phyloP scores from a whole-genome alignment of 2,888 invertebrate species.

The Hofmannophila pseudospretella region DNA sequence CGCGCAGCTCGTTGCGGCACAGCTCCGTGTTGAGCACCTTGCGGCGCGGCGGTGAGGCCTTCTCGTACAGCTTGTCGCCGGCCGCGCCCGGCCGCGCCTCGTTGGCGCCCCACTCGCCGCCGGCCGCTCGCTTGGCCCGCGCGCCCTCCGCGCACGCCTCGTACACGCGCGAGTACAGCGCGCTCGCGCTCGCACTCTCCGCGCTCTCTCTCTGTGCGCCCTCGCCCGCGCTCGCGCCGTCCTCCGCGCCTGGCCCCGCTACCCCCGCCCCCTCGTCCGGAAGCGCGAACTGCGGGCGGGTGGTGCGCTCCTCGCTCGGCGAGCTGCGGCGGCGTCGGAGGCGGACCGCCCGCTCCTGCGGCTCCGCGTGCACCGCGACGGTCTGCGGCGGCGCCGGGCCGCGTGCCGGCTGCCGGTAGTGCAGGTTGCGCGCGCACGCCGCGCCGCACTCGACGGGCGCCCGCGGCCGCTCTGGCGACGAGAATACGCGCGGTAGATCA shows the following conservation, averaged over 20 bases:
- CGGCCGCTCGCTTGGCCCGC: slow-evolving; percentile 19
- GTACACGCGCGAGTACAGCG: slow-evolving; percentile 5
- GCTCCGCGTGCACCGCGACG: slow-evolving; percentile 18
- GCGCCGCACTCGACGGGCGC: slow-evolving; percentile 15
- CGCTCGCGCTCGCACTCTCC: slow-evolving; percentile 12
- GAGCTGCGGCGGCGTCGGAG: slow-evolving; percentile 18
- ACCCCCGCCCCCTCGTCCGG: slow-evolving; percentile 19
- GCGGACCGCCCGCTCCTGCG: slow-evolving; percentile 21
- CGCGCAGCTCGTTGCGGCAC: slow-evolving; percentile 52
- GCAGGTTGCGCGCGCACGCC: slow-evolving; percentile 20
- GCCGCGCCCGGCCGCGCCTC: slow-evolving; percentile 18
- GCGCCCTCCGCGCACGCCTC: slow-evolving; percentile 16
- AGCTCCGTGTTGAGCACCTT: slow-evolving; percentile 31
- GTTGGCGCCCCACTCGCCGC: slow-evolving; percentile 19
- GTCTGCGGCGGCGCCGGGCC: slow-evolving; percentile 15
- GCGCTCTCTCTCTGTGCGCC: slow-evolving; percentile 18
- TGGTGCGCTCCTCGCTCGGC: slow-evolving; percentile 18
- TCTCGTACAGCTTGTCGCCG: slow-evolving; percentile 8
- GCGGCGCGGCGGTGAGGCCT: slow-evolving; percentile 12
- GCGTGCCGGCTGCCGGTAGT: slow-evolving; percentile 23
- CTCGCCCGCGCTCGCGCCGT: slow-evolving; percentile 15
- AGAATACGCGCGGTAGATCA: slow-evolving; percentile 22
- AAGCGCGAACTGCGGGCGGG: slow-evolving; percentile 29
- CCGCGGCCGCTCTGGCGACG: slow-evolving; percentile 13
- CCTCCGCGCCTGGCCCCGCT: slow-evolving; percentile 15